Conservation (phyloP, 2,888 invertebrate genomes). For the Drosophila nigritarsus region DNA sequence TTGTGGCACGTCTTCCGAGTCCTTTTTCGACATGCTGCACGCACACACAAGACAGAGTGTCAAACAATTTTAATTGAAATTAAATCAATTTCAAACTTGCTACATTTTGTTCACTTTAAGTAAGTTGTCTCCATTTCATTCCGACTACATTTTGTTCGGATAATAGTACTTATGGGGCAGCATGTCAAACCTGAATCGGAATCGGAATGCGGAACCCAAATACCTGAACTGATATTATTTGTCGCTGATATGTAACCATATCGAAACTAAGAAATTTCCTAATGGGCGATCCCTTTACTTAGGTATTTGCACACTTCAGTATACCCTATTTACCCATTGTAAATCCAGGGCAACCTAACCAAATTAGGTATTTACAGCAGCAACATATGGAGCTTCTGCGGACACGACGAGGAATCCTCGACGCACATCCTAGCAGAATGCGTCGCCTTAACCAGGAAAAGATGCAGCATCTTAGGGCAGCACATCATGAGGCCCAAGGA, state of each 20-base stretch:
- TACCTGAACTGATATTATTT: not conserved
- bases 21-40: constrained; percentile 78
- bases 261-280: not conserved
- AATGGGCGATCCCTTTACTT: not conserved
- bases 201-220: not conserved
- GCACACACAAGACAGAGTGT: constrained; percentile 11
- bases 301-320: not conserved
- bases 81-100: constrained; percentile 12
- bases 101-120: not conserved
- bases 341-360: too few species aligned
- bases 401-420: too few species aligned
- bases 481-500: too few species aligned
- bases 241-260: not conserved
- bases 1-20: constrained; percentile 82
- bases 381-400: too few species aligned
- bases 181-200: not conserved
- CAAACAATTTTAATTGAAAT: constrained; percentile 12
- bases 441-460: too few species aligned
- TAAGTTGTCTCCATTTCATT: not conserved
- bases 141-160: not conserved
- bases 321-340: too few species aligned
- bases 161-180: not conserved
- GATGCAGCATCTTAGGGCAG: too few species aligned
- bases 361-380: too few species aligned
- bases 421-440: too few species aligned